Evolutionary conservation across 2,113 vertebrate genomes (phyloP), one percentile per base, ranked within the genome.

Genomic region (Elgaria multicarinata): DNA sequence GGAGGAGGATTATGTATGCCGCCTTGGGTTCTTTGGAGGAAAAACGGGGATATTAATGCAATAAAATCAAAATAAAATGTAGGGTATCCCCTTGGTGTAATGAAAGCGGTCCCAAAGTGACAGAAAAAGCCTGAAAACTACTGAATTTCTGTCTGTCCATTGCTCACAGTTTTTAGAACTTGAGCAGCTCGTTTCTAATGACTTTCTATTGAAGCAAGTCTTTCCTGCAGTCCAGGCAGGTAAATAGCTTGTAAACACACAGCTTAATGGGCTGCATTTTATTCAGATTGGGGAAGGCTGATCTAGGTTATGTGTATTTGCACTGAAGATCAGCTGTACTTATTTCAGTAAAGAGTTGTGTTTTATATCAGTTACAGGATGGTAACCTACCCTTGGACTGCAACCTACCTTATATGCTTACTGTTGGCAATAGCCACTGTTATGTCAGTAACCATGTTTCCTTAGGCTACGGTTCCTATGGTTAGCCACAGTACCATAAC

Each of bases 291-390:
- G 58, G 58, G 58, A 62, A 62, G 2, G 20, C 46, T 20, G 2
- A 53, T 53, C 6, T 53, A 53, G 50, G 50, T 53, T 53, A 10
- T 9, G 50, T 6, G 26, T 42, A 9, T 14, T 62, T 2, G 67
- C 62, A 16, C 26, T 66, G 28, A 67, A 83, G 36, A 44, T 44
- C 39, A 64, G 22, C 18, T 24, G 20, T 58, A 24, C 50, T 1
- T 1, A 1, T 0, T 94, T 18, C 6, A 24, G 44, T 69, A 26
- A n/a, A 2, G 3, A 22, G 22, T n/a, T 39, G 0, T 0, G 3
- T 33, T 39, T 4, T 24, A 7, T 46, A 31, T 4, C 2, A 8
- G 33, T 4, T 9, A n/a, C 13, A 16, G 20, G 66, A 8, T 69
- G 62, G 4, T 33, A 24, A 83, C 64, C 39, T 69, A 4, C n/a